Evolutionary conservation across 2,888 invertebrate genomes (phyloP), one percentile per base, ranked within the genome.

Genomic region (Mythimna loreyi): DNA sequence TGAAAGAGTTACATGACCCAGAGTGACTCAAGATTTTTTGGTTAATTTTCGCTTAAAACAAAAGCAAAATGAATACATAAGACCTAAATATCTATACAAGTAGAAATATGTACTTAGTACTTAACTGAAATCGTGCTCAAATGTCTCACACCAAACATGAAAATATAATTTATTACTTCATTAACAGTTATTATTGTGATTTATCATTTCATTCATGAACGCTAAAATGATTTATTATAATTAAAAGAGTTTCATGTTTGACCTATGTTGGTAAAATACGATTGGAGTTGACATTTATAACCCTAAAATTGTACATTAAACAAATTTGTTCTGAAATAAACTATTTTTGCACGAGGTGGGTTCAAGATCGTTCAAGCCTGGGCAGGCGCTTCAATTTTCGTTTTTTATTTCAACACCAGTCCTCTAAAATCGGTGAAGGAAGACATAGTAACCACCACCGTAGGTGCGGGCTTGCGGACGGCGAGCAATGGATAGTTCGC

Each of bases 91-190:
- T 8, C 21, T 25, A 11, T 36, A 16, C 9, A 11, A 33, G 36
- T 64, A 55, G n/a, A n/a, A 69, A 25, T 21, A 23, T 25, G 8
- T 25, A 36, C 59, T 52, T 36, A 40, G 21, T 28, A 13, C 11
- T 50, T 36, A 45, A 19, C 58, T 59, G 5, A 62, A 62, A 23
- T 76, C 65, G 75, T 76, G 76, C 36, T 5, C 19, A 50, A 58
- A 30, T 40, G 61, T 76, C 70, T 49, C 43, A 61, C 70, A 70
- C 52, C 21, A 52, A 71, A 61, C 47, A 53, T 52, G 25, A 53
- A 47, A 63, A 50, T 77, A 58, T 76, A 30, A 72, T 77, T 72
- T 76, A 77, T 61, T 77, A 50, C 67, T 64, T 77, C 63, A 76
- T 77, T 77, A 75, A 65, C 63, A 61, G 52, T 52, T 68, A 66